Evolutionary conservation across 1,140 invertebrate species (phyloP).

Genomic region (Artemia franciscana): DNA sequence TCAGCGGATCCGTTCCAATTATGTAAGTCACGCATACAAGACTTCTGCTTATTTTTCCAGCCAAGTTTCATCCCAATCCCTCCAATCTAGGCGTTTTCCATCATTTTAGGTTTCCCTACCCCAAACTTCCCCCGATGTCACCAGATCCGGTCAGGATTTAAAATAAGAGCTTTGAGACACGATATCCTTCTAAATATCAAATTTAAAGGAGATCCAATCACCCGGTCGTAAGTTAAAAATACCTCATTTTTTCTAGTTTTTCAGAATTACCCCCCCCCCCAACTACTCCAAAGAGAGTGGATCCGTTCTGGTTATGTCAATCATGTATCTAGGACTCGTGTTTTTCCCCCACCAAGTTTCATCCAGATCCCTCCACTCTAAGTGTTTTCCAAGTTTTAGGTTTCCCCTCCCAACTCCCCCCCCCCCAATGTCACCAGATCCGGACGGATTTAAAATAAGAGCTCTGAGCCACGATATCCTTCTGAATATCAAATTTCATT

Average conservation of each 20-base stretch:
- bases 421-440: background rate
- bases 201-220: background rate
- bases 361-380: background rate
- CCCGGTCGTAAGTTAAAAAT: background rate
- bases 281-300: background rate
- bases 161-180: background rate
- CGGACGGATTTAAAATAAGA: too few relatives aligned
- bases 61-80: background rate
- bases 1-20: too few relatives aligned
- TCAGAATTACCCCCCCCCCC: too few relatives aligned
- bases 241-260: background rate
- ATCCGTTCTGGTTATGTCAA: too few relatives aligned
- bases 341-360: background rate
- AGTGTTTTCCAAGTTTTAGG: background rate
- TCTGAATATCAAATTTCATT: too few relatives aligned
- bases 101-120: background rate
- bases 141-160: background rate
- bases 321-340: too few relatives aligned
- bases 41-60: background rate
- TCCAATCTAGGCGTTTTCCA: background rate
- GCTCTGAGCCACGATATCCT: too few relatives aligned
- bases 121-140: background rate
- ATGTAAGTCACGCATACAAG: too few relatives aligned
- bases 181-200: background rate
- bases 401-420: background rate